A percentile compares a stretch with the other conserved stretches of the same genome.
These are phyloP conservation scores for Halichoeres trimaculatus DNA, from an alignment of 2,113 vertebrate species.

Conservation along the genomic window DNA sequence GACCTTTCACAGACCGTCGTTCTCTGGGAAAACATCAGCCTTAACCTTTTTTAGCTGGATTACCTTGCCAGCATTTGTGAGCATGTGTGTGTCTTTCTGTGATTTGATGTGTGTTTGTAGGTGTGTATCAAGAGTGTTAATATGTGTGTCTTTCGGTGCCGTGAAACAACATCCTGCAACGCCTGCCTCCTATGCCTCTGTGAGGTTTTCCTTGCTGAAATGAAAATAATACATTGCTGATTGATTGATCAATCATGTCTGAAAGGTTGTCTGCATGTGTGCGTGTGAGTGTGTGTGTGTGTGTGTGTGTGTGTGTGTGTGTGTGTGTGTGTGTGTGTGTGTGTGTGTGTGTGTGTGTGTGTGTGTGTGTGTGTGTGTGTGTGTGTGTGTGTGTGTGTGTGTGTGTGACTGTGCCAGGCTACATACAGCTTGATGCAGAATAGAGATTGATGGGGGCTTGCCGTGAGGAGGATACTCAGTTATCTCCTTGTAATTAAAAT, in stretches of 20 bases:
- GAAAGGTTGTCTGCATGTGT: constrained; percentile 59
- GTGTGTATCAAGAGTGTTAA: constrained; percentile 32
- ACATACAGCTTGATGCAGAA: constrained; percentile 72
- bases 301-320: no score
- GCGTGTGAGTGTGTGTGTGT: constrained; percentile 10
- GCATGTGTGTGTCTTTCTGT: neutral
- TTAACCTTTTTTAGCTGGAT: constrained; percentile 83
- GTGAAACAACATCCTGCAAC: constrained; percentile 51
- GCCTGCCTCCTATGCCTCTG: constrained; percentile 56
- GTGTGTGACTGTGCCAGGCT: constrained; percentile 26
- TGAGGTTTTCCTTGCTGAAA: constrained; percentile 64
- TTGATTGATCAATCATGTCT: constrained; percentile 78
- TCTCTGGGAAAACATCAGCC: constrained; percentile 81
- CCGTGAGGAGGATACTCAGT: constrained; percentile 81
- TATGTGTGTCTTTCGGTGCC: constrained; percentile 24
- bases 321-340: no score
- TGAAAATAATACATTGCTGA: constrained; percentile 77
- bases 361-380: constrained; percentile 6
- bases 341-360: constrained; percentile 5
- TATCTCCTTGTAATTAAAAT: constrained; percentile 87
- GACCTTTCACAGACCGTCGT: constrained; percentile 82
- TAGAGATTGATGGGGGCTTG: constrained; percentile 81
- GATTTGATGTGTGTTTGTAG: constrained; percentile 12
- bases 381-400: constrained; percentile 7
- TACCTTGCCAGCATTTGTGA: constrained; percentile 66